phyloP scores from a whole-genome alignment of 2,797 vertebrate genomes.

The Acipenser transmontanus region DNA sequence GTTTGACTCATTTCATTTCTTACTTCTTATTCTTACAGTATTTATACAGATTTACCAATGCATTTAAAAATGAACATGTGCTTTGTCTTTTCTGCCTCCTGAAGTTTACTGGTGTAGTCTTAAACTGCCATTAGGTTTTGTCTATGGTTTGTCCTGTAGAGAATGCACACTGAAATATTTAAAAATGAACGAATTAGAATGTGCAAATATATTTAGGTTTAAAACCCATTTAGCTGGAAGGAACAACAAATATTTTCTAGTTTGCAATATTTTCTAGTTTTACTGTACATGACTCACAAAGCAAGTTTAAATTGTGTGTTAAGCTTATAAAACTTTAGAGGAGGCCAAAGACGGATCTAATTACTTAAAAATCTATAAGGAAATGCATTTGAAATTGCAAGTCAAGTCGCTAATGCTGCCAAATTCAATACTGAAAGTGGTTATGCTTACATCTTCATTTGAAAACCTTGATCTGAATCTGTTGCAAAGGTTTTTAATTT shows the following conservation, averaged over 20 bases:
- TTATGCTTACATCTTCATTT: not conserved
- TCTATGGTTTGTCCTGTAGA: not conserved
- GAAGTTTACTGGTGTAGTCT: too few species aligned
- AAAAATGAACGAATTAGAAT: not conserved
- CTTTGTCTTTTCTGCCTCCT: too few species aligned
- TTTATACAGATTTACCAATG: too few species aligned
- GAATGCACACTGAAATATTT: not conserved
- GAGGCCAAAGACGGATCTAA: not conserved
- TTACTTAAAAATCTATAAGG: slow-evolving; percentile 2
- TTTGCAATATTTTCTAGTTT: not conserved
- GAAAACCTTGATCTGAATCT: not conserved
- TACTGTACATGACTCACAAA: not conserved
- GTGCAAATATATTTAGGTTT: slow-evolving; percentile 1
- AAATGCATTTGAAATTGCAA: not conserved
- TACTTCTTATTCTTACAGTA: too few species aligned
- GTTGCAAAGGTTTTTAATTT: too few species aligned
- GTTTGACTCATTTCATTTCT: too few species aligned
- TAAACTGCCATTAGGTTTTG: not conserved
- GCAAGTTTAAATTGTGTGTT: not conserved
- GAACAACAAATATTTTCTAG: not conserved
- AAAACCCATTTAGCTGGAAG: not conserved
- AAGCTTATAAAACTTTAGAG: not conserved
- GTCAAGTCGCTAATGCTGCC: not conserved
- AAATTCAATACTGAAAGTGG: not conserved
- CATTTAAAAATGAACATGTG: too few species aligned